Evolutionary conservation across 2,113 vertebrate species (phyloP), one percentile per base, ranked within the genome.

Genomic region (Myxocyprinus asiaticus): DNA sequence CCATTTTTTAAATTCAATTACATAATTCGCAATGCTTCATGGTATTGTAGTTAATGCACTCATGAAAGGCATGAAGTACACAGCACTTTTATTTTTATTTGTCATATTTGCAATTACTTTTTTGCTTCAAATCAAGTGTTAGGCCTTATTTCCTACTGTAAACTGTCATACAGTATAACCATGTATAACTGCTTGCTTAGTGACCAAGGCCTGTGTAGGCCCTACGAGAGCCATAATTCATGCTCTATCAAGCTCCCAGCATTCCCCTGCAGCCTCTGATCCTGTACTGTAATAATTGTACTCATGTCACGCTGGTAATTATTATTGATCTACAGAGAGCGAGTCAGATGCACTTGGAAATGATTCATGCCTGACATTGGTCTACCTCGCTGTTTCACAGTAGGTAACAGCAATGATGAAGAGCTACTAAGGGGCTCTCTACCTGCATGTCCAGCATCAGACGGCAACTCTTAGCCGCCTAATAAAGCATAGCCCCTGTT

Each of bases 241-340:
- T 86, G 86, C 89, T 90, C 91, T 95, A 95, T 96, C 93, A 94
- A 69, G 33, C 68, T 56, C 33, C 70, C 70, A 73, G 96, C 95
- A 92, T 93, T 92, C 84, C 53, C 81, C 86, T 86, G 89, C 91
- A 93, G 94, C 94, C 93, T 93, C 93, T 95, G 94, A 94, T 94
- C 93, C 95, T 95, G 96, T 96, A 95, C 95, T 94, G 95, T 96
- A 95, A 96, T 96, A 96, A 96, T 93, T 95, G 95, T 93, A 96
- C 95, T 95, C 95, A 84, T 97, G 96, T 97, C 95, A 96, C 92
- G 92, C 91, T 92, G 94, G 94, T 96, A 96, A 97, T 97, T 96
- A 96, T 94, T 95, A 96, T 96, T 95, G 95, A 97, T 96, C 95
- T 94, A 94, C 90, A 91, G 93, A 92, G 48, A 87, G 87, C 95